Base-by-base conservation (phyloP, 2,888 invertebrate species). In the Mamestra brassicae region DNA sequence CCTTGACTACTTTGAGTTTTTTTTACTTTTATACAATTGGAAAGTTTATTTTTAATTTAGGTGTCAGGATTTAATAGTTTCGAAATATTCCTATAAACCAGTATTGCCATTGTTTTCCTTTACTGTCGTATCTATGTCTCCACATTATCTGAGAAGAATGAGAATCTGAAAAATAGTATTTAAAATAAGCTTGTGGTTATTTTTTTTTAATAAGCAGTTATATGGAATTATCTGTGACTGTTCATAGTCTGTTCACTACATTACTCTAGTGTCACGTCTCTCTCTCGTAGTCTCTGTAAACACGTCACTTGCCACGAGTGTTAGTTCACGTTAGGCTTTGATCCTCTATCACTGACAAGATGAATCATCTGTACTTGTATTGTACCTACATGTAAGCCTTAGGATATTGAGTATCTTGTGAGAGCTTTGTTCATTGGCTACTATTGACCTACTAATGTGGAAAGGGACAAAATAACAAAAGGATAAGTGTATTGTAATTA, bases 321-420 rank as follows among this genome's bases (percentile, higher is more conserved):
- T 73, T 13, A 52, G 50, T 58, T 45, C 45, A 36, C 52, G 26
- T 75, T 45, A 54, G 47, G 75, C 36, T 73, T 73, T 73, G 62
- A 73, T 73, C 75, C 17, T 55, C 45, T 47, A 34, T 74, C 54
- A 73, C 45, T 17, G 45, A 13, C 45, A 74, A 75, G 34, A 34
- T 54, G 54, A 36, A 17, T 62, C 47, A 38, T 61, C 45, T 47
- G 54, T 45, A 26, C n/a, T 45, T 61, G 60, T 61, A 15, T 36
- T 36, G 36, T 57, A 34, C n/a, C 34, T 34, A 7, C 4, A 15
- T 61, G 36, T 13, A 7, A 54, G 75, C 36, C 26, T 47, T 11
- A 47, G 62, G 13, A 26, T 57, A 71, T 36, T 7, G 6, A 34
- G 45, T 47, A 47, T 10, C 17, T 0, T 47, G 74, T 26, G 17